Evolutionary conservation across 2,113 vertebrate genomes (phyloP).

Genomic region (Acrocephalus kingi): DNA sequence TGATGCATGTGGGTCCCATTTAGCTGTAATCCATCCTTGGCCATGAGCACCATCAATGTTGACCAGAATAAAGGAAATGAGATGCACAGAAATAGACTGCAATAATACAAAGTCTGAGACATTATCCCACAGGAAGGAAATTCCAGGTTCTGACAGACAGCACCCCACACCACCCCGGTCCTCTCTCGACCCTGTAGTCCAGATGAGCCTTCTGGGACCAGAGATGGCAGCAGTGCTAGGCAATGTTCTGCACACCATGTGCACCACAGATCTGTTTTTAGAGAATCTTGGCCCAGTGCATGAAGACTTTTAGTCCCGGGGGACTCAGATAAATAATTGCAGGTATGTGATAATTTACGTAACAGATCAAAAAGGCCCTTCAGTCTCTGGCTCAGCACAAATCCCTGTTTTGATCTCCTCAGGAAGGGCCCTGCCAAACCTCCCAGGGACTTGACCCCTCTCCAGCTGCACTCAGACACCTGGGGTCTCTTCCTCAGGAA

Average conservation of each 20-base stretch:
- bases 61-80: conserved; percentile 50
- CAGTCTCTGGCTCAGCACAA: background rate
- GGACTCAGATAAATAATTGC: background rate
- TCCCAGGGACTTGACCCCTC: background rate
- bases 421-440: background rate
- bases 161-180: background rate
- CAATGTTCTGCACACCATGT: background rate
- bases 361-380: background rate
- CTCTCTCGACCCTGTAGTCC: background rate
- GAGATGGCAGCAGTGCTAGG: background rate
- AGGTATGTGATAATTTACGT: background rate
- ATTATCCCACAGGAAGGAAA: conserved; percentile 36
- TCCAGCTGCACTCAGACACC: background rate
- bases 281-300: background rate
- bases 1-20: conserved; percentile 13
- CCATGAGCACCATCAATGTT: background rate
- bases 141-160: background rate
- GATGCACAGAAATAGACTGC: conserved; percentile 17
- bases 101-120: background rate
- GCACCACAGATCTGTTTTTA: background rate
- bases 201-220: background rate
- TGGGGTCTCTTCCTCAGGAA: background rate
- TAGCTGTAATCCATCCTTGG: conserved; percentile 21
- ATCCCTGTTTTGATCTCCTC: background rate
- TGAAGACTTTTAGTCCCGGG: background rate